Evolutionary conservation across 2,888 invertebrate species (phyloP), one percentile per base, ranked within the genome.

Genomic region (Lamproptera curius): DNA sequence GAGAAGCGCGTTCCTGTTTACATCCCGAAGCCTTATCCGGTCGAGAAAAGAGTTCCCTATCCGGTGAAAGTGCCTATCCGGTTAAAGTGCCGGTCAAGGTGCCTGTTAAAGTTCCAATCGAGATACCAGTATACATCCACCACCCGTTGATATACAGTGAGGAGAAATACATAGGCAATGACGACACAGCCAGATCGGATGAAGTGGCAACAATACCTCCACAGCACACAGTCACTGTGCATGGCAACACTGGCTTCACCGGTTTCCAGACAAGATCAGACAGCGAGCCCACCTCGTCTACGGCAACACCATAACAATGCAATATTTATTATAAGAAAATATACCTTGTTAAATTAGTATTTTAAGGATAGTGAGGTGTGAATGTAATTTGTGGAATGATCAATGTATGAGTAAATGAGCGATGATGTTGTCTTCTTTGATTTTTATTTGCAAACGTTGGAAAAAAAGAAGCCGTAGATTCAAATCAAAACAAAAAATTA

Each of bases 251-350:
- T 14, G 76, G 72, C 1, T 79, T 73, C 56, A 65, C 65, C 31
- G 76, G 77, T 9, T 76, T 82, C 59, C 69, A 73, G 48, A 76
- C 78, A 14, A 68, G 80, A 10, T 77, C 85, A 13, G 86, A 83
- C 45, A 54, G 50, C 17, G 42, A 53, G 2, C 59, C 68, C 26
- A 63, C 67, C 2, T 42, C 58, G 34, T 46, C 60, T 26, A 56
- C 58, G 45, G 46, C 56, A 35, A 52, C 52, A 23, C 40, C 44
- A 6, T 49, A 17, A 49, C 17, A 9, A 42, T n/a, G 35, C 9
- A 4, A 35, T 40, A 44, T 41, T 43, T 40, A 45, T 33, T 45
- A 43, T 28, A 39, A 38, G 41, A 42, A 20, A 20, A 20, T 20
- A n/a, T n/a, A n/a, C n/a, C n/a, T n/a, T 20, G 6, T 6, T 41